Evolutionary conservation across 1,140 invertebrate species (phyloP).

Genomic region (Acromyrmex charruanus): DNA sequence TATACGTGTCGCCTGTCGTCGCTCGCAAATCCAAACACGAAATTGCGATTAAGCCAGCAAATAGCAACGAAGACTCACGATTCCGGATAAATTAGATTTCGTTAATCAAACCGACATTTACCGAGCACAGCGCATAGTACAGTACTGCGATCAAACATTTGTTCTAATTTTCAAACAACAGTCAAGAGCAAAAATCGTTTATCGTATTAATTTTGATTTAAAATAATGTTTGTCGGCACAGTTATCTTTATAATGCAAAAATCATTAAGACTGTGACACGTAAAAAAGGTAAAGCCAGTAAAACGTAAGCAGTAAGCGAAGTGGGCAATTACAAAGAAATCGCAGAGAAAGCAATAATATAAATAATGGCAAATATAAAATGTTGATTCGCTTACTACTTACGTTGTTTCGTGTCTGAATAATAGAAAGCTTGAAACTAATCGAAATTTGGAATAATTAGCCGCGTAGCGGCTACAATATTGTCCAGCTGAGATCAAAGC

Average conservation of each 20-base stretch:
- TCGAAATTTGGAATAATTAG: constrained; percentile 45
- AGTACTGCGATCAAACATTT: not conserved
- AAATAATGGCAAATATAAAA: too few species aligned
- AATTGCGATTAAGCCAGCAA: constrained; percentile 35
- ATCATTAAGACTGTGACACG: not conserved
- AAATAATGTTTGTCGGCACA: too few species aligned
- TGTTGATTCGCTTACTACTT: too few species aligned
- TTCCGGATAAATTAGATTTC: constrained; percentile 14
- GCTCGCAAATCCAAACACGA: constrained; percentile 18
- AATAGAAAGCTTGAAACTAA: constrained; percentile 7
- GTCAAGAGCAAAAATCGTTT: too few species aligned
- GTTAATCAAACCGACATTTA: not conserved
- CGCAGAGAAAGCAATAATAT: too few species aligned
- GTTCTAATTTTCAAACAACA: not conserved
- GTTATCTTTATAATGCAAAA: too few species aligned
- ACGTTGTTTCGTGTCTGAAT: not conserved
- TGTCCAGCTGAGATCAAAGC: constrained; percentile 63
- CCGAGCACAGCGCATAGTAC: not conserved
- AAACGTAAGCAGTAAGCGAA: too few species aligned
- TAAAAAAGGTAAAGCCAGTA: too few species aligned
- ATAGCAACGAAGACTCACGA: not conserved
- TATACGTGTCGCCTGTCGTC: constrained; percentile 5
- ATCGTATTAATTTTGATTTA: not conserved
- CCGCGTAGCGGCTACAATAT: constrained; percentile 19
- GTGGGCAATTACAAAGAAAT: too few species aligned